Evolutionary conservation across 2,113 vertebrate species (phyloP), one percentile per base, ranked within the genome.

Genomic region (Macroglossus sobrinus): DNA sequence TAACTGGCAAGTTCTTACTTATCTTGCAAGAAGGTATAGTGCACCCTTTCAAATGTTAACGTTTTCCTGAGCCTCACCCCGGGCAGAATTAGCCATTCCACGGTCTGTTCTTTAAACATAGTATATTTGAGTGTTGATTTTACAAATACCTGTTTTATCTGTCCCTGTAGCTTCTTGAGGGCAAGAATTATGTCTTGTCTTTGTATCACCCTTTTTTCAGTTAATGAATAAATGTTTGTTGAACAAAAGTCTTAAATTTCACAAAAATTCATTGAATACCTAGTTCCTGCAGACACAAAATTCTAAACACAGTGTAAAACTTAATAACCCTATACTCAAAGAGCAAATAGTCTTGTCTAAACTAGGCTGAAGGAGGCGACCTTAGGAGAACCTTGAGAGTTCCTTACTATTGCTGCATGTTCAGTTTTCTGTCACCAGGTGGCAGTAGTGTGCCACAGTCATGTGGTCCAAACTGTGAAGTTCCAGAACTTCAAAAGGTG

Each of bases 361-460:
- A 68, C 72, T 40, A 72, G 19, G 12, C 24, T 53, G 40, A 53
- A 24, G 5, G 57, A 82, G 35, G 47, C 71, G 68, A 94, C 45
- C 45, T 79, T 14, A 28, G 1, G 75, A 84, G 24, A 2, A 26
- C 38, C 35, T 47, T 24, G 2, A 11, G 9, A n/a, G 64, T 79
- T 43, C 45, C 66, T 93, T 86, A 90, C 57, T 8, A 38, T 24
- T n/a, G 16, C 78, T 91, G 94, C 59, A 24, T 63, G 2, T 93
- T 91, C 85, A n/a, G 50, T 50, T 53, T 26, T 4, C 22, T 28
- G 89, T 89, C 97, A 80, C 93, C 89, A 95, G 97, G 93, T 97
- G 97, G 96, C 97, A 97, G 91, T 75, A 95, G 63, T 95, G 89
- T 96, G 95, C 88, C 59, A 11, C 71, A 18, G 96, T 81, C 97